Percentiles rank a stretch among this genome's conserved stretches.
phyloP scores from a whole-genome alignment of 2,113 vertebrate species.

The Catharus fuscescens region DNA sequence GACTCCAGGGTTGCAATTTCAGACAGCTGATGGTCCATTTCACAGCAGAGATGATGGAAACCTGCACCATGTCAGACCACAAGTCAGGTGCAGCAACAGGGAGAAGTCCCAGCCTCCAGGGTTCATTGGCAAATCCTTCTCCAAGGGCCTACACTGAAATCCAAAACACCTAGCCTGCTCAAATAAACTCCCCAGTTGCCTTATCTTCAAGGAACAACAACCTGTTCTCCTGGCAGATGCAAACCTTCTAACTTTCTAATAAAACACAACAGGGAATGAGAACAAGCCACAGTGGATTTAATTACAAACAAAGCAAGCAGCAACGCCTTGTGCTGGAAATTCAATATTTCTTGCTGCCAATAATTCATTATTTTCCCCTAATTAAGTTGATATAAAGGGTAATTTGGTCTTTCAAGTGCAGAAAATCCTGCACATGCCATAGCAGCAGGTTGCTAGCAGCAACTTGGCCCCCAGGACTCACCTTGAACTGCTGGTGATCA shows the following conservation, averaged over 20 bases:
- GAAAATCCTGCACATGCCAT: background rate
- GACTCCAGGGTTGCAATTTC: background rate
- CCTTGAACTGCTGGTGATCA: slow-evolving; percentile 97
- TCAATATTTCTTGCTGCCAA: slow-evolving; percentile 43
- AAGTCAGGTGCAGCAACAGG: background rate
- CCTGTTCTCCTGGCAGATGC: background rate
- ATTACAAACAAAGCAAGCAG: slow-evolving; percentile 51
- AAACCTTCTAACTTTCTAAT: slow-evolving; percentile 37
- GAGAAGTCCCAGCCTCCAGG: background rate
- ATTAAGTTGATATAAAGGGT: slow-evolving; percentile 52
- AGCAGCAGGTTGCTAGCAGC: background rate
- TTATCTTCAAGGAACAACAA: background rate
- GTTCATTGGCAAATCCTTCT: background rate
- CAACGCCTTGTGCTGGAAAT: slow-evolving; percentile 39
- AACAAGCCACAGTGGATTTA: slow-evolving; percentile 35
- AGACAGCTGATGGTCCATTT: background rate
- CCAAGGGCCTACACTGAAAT: background rate
- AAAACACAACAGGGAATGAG: slow-evolving; percentile 31
- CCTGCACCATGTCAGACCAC: background rate
- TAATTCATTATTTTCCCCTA: slow-evolving; percentile 55
- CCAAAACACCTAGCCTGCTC: background rate
- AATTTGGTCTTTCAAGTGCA: slow-evolving; percentile 5
- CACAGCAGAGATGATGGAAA: background rate
- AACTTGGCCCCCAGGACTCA: slow-evolving; percentile 64
- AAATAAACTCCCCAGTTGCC: background rate